Evolutionary conservation across 2,888 invertebrate species (phyloP).

Genomic region (Gastrophysa polygoni): DNA sequence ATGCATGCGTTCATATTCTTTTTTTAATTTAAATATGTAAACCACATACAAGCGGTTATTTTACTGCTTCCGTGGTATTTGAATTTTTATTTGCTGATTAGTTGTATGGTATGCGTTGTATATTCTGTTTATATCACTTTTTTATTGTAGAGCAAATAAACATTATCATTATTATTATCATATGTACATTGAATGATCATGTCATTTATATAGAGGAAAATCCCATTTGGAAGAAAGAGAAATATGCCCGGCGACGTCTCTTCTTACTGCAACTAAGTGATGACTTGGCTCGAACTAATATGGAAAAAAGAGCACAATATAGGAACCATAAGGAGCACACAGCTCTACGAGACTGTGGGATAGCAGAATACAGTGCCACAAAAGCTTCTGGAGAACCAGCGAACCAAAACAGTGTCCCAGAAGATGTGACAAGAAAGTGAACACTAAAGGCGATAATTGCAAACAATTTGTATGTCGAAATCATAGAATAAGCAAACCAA

Average conservation of each 20-base stretch:
- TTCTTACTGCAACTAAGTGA: slow-evolving; percentile 14
- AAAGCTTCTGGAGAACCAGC: background rate
- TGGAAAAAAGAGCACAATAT: slow-evolving; percentile 13
- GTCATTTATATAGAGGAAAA: slow-evolving; percentile 14
- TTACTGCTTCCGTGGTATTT: no score
- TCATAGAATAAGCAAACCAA: slow-evolving; percentile 10
- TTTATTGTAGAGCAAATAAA: no score
- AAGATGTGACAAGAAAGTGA: slow-evolving; percentile 19
- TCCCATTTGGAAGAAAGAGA: slow-evolving; percentile 12
- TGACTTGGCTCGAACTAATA: slow-evolving; percentile 4
- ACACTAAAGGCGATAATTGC: slow-evolving; percentile 16
- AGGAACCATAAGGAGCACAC: slow-evolving; percentile 10
- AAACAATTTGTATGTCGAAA: slow-evolving; percentile 19
- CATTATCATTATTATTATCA: no score
- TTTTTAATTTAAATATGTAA: no score
- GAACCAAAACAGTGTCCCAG: slow-evolving; percentile 4
- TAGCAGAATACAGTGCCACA: background rate
- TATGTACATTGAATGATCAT: slow-evolving; percentile 15
- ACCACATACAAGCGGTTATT: no score
- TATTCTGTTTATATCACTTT: no score
- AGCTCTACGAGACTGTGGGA: slow-evolving; percentile 23
- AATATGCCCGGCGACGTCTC: background rate
- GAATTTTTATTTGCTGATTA: no score
- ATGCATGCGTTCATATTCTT: no score
- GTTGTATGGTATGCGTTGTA: no score